Evolutionary conservation across 1,140 invertebrate species (phyloP).

Genomic region (Rhyacophila brunnea): DNA sequence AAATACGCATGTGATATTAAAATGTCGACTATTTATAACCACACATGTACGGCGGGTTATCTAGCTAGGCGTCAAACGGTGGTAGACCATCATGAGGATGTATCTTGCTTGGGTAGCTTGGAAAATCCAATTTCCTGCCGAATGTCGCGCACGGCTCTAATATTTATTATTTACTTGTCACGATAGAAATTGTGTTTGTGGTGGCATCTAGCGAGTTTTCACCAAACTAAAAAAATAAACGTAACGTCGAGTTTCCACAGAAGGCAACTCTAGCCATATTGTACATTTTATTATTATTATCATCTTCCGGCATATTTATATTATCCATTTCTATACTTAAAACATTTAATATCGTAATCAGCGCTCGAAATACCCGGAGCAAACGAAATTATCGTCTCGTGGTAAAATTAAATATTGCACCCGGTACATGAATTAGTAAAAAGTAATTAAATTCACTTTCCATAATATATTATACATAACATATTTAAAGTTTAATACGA

Average conservation of each 20-base stretch:
- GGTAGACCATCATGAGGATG: constrained; percentile 4
- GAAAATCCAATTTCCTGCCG: constrained; percentile 35
- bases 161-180: constrained; percentile 35
- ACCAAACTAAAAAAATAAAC: no score
- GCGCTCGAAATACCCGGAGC: no score
- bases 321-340: no score
- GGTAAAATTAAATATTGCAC: no score
- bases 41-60: background rate
- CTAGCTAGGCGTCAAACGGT: constrained; percentile 5
- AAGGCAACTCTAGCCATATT: constrained; percentile 14
- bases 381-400: no score
- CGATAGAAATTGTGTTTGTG: constrained; percentile 29
- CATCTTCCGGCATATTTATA: background rate
- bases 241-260: background rate
- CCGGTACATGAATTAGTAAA: no score
- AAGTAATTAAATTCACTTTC: no score
- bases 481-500: no score
- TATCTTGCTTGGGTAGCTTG: background rate
- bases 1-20: no score
- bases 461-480: no score
- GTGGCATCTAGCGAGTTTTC: constrained; percentile 16
- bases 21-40: background rate
- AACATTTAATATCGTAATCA: no score
- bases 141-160: constrained; percentile 9
- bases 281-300: no score